Conservation (phyloP, 2,113 vertebrate genomes). For the Pterocles gutturalis region DNA sequence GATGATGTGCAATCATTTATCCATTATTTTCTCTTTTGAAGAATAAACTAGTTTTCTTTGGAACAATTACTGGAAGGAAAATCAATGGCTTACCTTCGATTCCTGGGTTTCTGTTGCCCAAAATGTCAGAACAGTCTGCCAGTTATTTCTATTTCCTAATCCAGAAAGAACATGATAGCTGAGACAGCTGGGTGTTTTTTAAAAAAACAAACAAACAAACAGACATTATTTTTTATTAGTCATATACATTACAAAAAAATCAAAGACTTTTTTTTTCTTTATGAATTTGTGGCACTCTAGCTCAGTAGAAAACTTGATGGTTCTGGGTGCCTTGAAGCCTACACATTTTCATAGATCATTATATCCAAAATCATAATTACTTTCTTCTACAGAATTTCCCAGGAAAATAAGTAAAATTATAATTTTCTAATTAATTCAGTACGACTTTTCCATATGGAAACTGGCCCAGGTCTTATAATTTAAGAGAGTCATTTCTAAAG, state of each 20-base stretch:
- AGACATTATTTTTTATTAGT: background rate
- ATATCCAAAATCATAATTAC: background rate
- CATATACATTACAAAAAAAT: background rate
- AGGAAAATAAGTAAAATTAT: background rate
- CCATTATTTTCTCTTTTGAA: background rate
- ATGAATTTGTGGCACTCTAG: background rate
- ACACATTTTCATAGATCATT: background rate
- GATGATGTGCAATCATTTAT: background rate
- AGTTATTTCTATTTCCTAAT: background rate
- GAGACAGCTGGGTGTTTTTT: background rate
- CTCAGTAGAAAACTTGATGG: background rate
- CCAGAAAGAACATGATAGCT: background rate
- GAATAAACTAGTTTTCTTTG: background rate
- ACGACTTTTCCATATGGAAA: background rate
- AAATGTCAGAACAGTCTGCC: background rate
- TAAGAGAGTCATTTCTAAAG: background rate
- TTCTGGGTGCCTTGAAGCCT: background rate
- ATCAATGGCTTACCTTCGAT: background rate
- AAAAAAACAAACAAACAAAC: background rate
- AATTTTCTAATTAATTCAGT: background rate
- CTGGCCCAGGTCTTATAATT: background rate
- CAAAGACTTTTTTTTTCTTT: background rate
- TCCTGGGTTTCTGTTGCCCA: background rate
- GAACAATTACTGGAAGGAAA: background rate
- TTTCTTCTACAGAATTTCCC: background rate